Conservation (phyloP, 2,113 vertebrate species). For the Aplodontia rufa region DNA sequence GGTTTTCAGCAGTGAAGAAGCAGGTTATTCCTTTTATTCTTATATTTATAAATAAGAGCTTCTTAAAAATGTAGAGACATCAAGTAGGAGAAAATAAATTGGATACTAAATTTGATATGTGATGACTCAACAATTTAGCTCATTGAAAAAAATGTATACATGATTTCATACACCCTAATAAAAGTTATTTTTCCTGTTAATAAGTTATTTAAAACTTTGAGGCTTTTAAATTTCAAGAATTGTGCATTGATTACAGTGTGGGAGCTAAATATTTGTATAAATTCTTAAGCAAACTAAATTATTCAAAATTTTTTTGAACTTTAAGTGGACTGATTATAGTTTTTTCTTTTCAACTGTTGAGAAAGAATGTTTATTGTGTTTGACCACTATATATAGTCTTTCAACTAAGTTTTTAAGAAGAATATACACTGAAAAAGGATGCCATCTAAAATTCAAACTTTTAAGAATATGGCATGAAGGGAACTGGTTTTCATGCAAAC, state of each 20-base stretch:
- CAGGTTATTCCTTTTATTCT: background rate
- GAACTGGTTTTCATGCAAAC: background rate
- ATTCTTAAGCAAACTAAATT: background rate
- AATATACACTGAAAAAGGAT: background rate
- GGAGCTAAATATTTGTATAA: background rate
- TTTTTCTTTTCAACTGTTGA: background rate
- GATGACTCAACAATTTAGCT: background rate
- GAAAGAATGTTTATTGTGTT: background rate
- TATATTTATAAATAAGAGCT: background rate
- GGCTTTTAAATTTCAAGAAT: background rate
- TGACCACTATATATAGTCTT: background rate
- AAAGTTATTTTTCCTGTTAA: background rate
- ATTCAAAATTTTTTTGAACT: background rate
- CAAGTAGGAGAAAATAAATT: background rate
- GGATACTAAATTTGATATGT: background rate
- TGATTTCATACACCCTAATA: background rate
- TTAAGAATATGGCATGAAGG: background rate
- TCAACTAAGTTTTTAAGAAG: background rate
- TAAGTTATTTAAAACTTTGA: background rate
- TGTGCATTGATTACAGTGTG: background rate
- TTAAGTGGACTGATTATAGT: background rate
- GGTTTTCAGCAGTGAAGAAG: background rate
- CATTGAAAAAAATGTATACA: background rate
- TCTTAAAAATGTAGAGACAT: background rate
- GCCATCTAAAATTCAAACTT: background rate